Evolutionary conservation across 2,888 invertebrate genomes (phyloP), one percentile per base, ranked within the genome.

Genomic region (Lycocerus yunnanus): DNA sequence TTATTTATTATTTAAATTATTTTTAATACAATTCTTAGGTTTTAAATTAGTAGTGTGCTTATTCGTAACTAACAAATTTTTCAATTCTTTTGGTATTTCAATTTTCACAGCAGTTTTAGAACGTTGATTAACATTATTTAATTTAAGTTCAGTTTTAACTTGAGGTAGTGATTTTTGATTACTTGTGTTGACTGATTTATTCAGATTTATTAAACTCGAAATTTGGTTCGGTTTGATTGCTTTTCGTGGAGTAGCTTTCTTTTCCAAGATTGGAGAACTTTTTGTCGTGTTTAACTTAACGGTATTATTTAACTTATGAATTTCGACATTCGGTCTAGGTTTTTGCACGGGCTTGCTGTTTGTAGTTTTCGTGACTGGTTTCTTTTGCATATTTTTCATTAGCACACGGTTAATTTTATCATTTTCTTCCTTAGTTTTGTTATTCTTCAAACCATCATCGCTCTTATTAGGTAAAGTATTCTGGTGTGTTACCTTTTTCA

Each of bases 131-230:
- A 16, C 21, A 2, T 63, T 58, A 27, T 63, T 43, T 24, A 61
- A 9, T 63, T 69, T 69, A 27, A 61, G 6, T 27, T 69, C 27
- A 11, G 14, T 16, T 16, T 63, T 63, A 15, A 60, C 43, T 63
- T 69, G 61, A 43, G 60, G 61, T 10, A 69, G 27, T 79, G 69
- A 61, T 13, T 63, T 69, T 43, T 58, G 14, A 6, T 20, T 58
- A 15, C 11, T 16, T 10, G 13, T 15, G 10, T 15, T 69, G 10
- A 14, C 13, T 60, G 18, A 6, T 18, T 69, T 58, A 18, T 69
- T 14, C 20, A 21, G 60, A 20, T 15, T 69, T 15, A 60, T 60
- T 15, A 20, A 15, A 18, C 59, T 58, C 15, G 11, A 69, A 15
- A 59, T 69, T n/a, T 14, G 18, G 16, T 69, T 58, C n/a, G 58